Conservation (phyloP, 2,113 vertebrate species). For the Alosa alosa region DNA sequence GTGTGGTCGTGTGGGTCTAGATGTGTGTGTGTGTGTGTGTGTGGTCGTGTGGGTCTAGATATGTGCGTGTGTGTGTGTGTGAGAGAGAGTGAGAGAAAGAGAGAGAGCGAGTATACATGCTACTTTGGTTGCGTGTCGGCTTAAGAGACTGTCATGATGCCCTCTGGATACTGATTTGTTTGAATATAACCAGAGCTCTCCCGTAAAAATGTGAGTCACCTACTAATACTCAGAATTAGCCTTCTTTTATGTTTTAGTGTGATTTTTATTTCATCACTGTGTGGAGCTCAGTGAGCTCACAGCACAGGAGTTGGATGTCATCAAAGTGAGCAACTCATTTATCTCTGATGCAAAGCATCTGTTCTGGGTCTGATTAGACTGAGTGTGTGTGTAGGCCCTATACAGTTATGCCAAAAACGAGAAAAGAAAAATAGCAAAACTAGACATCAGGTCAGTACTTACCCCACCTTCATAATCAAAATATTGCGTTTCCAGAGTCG, state of each 20-base stretch:
- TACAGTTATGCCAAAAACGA: neutral
- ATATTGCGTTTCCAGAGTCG: neutral
- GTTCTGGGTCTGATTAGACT: neutral
- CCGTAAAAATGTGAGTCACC: constrained; percentile 7
- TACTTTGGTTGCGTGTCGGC: neutral
- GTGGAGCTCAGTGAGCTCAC: neutral
- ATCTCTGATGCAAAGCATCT: constrained; percentile 6
- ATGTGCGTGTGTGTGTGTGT: neutral
- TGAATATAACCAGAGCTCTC: neutral
- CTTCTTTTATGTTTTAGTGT: neutral
- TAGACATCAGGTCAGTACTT: neutral
- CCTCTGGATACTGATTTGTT: neutral
- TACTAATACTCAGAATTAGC: neutral
- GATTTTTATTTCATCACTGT: neutral
- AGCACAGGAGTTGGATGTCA: neutral
- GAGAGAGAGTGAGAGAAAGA: neutral
- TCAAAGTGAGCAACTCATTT: neutral
- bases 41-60: neutral
- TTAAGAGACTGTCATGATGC: neutral
- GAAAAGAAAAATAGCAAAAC: neutral
- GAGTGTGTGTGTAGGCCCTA: neutral
- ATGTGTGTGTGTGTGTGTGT: neutral
- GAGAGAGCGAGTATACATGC: neutral
- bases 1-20: neutral
- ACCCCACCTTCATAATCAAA: neutral